Base-by-base conservation (phyloP, 1,140 invertebrate genomes). In the Hypsibius dujardini region DNA sequence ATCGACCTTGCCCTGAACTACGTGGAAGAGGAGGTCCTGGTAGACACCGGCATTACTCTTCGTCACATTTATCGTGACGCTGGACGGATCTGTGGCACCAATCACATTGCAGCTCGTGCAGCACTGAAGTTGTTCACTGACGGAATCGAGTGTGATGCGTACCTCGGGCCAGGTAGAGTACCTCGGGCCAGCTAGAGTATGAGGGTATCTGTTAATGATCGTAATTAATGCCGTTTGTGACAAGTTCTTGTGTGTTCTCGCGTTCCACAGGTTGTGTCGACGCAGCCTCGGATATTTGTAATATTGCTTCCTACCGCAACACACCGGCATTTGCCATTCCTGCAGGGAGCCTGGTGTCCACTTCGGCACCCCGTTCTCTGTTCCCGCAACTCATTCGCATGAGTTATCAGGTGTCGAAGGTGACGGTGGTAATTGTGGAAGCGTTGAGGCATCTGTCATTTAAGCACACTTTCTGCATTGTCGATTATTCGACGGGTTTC, bases 111-210 rank as follows among this genome's bases (percentile, higher is more conserved):
- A n/a, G 50, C 50, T 12, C n/a, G 7, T 7, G 50, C 7, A 56
- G 50, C 50, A n/a, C 7, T 56, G 50, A 12, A 7, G n/a, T n/a
- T 56, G 50, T 12, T 56, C 7, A 56, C 7, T 12, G 50, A 56
- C 7, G 50, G 50, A 12, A 56, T 56, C 50, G 7, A 56, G 50
- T 56, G 50, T 56, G 50, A 56, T n/a, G 7, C n/a, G 7, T 56
- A 56, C n/a, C 50, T 56, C 7, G 50, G 50, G n/a, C 50, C 50
- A 56, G 50, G 50, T 56, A 56, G n/a, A n/a, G 50, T n/a, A 56
- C n/a, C n/a, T 56, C 50, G 28, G 28, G 28, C 28, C 28, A 28
- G 28, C 28, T 28, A 28, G 28, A 28, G 28, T 28, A 28, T 28
- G 28, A 28, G 28, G 28, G 28, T 28, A 28, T 28, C 28, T 28